These are phyloP conservation scores for Monopterus albus DNA, from an alignment of 2,113 vertebrate species.

Conservation along the genomic window DNA sequence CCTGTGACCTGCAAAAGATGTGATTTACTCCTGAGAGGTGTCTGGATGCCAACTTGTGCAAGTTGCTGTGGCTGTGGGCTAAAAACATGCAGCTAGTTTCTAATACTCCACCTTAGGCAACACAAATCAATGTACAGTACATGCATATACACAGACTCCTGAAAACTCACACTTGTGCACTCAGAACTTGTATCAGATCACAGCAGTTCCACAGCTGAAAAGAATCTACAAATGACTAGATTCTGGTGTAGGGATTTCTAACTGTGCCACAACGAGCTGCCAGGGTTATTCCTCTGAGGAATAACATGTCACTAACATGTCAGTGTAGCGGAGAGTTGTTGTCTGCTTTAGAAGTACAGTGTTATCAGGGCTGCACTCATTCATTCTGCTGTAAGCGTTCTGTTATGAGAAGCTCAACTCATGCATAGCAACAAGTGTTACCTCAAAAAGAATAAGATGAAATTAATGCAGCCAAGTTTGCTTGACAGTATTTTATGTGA, in stretches of 20 bases:
- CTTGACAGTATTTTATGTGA: not conserved
- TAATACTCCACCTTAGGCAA: constrained; percentile 44
- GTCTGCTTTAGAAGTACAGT: constrained; percentile 10
- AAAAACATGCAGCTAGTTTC: constrained; percentile 49
- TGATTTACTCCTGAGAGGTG: constrained; percentile 60
- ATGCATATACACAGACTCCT: constrained; percentile 1
- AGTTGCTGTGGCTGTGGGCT: constrained; percentile 56
- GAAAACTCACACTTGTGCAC: constrained; percentile 14
- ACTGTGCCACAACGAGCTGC: constrained; percentile 1
- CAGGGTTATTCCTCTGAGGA: constrained; percentile 17
- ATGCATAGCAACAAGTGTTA: not conserved
- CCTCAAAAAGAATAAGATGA: not conserved
- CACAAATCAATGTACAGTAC: constrained; percentile 43
- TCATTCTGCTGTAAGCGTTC: not conserved
- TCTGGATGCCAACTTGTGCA: constrained; percentile 59
- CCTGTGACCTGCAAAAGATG: constrained; percentile 64
- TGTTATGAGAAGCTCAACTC: not conserved
- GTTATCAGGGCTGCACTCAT: not conserved
- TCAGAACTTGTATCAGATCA: constrained; percentile 15
- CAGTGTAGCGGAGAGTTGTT: constrained; percentile 6
- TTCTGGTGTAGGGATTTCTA: constrained; percentile 4
- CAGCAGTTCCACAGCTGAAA: constrained; percentile 22
- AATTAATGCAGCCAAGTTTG: not conserved
- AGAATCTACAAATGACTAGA: constrained; percentile 18
- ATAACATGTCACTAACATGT: constrained; percentile 4